A percentile compares a stretch with the other conserved stretches of the same genome.
phyloP scores from a whole-genome alignment of 2,888 invertebrate species.

The Onthophagus sagittarius region DNA sequence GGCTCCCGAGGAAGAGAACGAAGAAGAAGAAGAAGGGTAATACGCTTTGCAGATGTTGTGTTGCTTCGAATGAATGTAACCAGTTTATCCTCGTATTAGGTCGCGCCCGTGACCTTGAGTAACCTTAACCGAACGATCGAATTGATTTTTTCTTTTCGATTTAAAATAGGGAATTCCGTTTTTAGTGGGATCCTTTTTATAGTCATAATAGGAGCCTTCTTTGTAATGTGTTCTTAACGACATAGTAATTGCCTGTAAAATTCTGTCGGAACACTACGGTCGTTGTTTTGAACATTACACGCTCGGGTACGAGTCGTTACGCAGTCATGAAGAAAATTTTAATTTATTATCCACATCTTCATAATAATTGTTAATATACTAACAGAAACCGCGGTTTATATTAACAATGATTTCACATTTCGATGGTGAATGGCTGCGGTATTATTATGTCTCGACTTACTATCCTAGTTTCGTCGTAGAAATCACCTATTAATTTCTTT shows the following conservation, averaged over 20 bases:
- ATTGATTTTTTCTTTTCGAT: no score
- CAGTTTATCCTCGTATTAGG: background rate
- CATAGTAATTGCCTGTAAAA: conserved; percentile 1
- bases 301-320: background rate
- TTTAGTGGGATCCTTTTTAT: background rate
- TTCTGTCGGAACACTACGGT: background rate
- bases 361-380: background rate
- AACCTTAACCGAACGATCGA: background rate
- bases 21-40: background rate
- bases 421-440: background rate
- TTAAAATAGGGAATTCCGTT: no score
- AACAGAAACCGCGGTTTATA: no score
- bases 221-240: background rate
- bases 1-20: background rate
- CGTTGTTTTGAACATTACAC: background rate
- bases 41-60: background rate
- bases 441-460: background rate
- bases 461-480: background rate
- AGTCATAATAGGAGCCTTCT: background rate
- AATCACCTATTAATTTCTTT: background rate
- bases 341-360: background rate
- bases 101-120: background rate
- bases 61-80: background rate
- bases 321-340: background rate
- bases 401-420: background rate